phyloP scores from a whole-genome alignment of 2,888 invertebrate genomes.

The Drosophila picticornis region DNA sequence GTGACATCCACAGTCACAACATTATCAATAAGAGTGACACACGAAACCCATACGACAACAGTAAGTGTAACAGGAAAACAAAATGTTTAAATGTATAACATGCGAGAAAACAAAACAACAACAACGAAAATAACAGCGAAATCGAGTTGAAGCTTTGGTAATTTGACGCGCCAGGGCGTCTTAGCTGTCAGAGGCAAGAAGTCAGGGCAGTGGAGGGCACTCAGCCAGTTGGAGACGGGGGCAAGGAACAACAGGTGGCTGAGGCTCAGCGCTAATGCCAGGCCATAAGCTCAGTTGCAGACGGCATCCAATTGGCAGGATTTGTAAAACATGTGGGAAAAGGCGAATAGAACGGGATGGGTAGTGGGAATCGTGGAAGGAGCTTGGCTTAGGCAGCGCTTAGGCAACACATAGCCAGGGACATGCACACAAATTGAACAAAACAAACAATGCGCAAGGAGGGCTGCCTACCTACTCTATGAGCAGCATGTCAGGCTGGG shows the following conservation, averaged over 20 bases:
- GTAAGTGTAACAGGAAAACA: background rate
- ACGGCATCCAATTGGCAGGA: slow-evolving; percentile 59
- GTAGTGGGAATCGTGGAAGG: background rate
- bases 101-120: background rate
- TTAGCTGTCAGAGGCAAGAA: slow-evolving; percentile 13
- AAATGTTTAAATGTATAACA: background rate
- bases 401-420: slow-evolving; percentile 44
- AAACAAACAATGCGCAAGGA: slow-evolving; percentile 37
- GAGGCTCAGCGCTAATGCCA: slow-evolving; percentile 50
- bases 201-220: background rate
- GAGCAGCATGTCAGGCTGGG: slow-evolving; percentile 29
- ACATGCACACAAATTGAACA: slow-evolving; percentile 53
- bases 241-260: slow-evolving; percentile 58
- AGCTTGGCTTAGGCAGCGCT: slow-evolving; percentile 22
- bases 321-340: slow-evolving; percentile 33
- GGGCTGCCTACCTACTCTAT: background rate
- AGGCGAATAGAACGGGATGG: background rate
- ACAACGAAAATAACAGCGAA: slow-evolving; percentile 13
- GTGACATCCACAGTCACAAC: background rate
- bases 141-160: slow-evolving; percentile 44
- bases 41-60: background rate
- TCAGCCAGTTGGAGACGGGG: background rate
- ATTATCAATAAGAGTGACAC: background rate
- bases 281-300: slow-evolving; percentile 56
- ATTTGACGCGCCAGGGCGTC: slow-evolving; percentile 51